These are phyloP conservation scores for Sphaerophoria taeniata DNA, from an alignment of 2,888 invertebrate species.

Conservation along the genomic window DNA sequence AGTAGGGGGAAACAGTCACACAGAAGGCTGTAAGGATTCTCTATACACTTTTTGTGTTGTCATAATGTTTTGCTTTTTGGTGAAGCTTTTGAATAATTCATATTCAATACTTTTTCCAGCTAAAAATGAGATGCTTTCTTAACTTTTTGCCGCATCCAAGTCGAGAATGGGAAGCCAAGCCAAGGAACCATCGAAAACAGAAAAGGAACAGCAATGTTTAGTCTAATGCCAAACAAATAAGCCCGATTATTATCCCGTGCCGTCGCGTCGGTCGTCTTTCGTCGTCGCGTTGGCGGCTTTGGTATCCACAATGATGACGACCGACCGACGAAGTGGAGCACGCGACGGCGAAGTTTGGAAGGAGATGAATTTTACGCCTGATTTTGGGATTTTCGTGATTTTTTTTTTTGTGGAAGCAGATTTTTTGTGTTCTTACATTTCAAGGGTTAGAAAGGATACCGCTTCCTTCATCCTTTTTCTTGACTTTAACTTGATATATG, in stretches of 20 bases:
- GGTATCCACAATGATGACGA: too few species aligned
- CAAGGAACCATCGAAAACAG: background rate
- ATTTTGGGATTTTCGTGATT: slow-evolving; percentile 50
- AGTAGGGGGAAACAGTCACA: background rate
- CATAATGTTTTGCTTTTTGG: slow-evolving; percentile 66
- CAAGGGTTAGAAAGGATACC: slow-evolving; percentile 13
- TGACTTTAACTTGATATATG: slow-evolving; percentile 58
- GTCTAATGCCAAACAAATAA: slow-evolving; percentile 73
- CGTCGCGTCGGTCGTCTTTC: background rate
- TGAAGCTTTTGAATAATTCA: slow-evolving; percentile 72
- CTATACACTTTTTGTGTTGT: slow-evolving; percentile 43
- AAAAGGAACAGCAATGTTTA: slow-evolving; percentile 33
- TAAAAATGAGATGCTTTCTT: slow-evolving; percentile 41
- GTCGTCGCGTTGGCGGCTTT: too few species aligned
- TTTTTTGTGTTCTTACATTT: background rate
- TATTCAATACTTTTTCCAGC: slow-evolving; percentile 68
- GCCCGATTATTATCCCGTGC: slow-evolving; percentile 62
- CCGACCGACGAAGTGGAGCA: background rate
- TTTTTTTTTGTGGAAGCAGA: slow-evolving; percentile 24
- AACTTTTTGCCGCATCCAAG: slow-evolving; percentile 1
- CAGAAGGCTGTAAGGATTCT: background rate
- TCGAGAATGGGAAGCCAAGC: too few species aligned
- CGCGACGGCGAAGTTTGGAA: background rate
- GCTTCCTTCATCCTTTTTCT: background rate
- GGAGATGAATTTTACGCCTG: slow-evolving; percentile 54